These are phyloP conservation scores for Eudyptes chrysolophus DNA, from an alignment of 2,113 vertebrate species.

Conservation along the genomic window DNA sequence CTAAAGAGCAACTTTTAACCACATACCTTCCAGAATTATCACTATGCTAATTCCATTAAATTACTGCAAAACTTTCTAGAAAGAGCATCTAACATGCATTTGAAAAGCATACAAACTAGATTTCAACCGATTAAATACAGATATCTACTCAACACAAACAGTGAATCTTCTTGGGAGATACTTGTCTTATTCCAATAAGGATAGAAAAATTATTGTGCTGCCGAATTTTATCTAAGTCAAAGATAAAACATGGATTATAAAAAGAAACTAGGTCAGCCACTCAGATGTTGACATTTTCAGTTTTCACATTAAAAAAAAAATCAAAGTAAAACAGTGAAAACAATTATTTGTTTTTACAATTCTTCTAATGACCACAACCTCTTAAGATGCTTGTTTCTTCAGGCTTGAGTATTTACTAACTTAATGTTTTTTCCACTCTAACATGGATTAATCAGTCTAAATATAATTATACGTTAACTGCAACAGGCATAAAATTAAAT, in stretches of 20 bases:
- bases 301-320: background rate
- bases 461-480: background rate
- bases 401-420: background rate
- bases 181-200: background rate
- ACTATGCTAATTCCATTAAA: background rate
- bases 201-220: background rate
- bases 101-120: background rate
- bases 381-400: background rate
- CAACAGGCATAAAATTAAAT: background rate
- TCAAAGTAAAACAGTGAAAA: background rate
- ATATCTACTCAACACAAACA: background rate
- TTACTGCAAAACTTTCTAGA: background rate
- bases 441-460: conserved; percentile 23
- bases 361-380: conserved; percentile 7
- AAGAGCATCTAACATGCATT: background rate
- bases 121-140: background rate
- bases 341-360: background rate
- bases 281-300: background rate
- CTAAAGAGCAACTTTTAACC: background rate
- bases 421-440: background rate
- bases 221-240: background rate
- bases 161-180: background rate
- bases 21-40: background rate
- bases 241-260: background rate
- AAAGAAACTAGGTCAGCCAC: background rate